Evolutionary conservation across 1,140 invertebrate species (phyloP), one percentile per base, ranked within the genome.

Genomic region (Dreissena polymorpha): DNA sequence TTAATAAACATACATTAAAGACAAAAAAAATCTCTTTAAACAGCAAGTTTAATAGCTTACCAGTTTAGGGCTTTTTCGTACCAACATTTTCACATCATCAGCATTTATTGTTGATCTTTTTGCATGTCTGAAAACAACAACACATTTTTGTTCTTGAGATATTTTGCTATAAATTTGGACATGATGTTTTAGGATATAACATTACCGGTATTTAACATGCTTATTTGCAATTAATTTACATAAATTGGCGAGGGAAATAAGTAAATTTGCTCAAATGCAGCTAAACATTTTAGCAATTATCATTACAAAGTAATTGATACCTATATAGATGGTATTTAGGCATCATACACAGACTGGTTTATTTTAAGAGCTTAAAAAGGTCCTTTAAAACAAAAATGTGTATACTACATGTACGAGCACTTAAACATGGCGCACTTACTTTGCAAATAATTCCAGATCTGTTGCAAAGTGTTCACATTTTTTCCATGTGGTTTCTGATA

Each of bases 361-460:
- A n/a, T 63, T 63, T n/a, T 63, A 5, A 63, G 23, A 63, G 6
- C 23, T 63, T 2, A 23, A n/a, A 5, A 63, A 63, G 23, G 57
- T 2, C 18, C 12, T n/a, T n/a, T 23, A 2, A 63, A 63, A 12
- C 12, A 63, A 63, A 39, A 5, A 5, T 39, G n/a, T n/a, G n/a
- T n/a, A n/a, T n/a, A n/a, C n/a, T n/a, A n/a, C 12, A 12, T 57
- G n/a, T 57, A 13, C 2, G 18, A 63, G 60, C 18, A 10, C 60
- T 63, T 5, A 63, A 23, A 63, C 18, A 69, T 25, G 25, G 25
- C 21, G 21, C 2, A 63, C 73, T 79, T 87, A 90, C 89, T 87
- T 90, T 6, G 89, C 89, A 88, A 91, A 91, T 12, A 82, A 60
- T 77, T 90, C 89, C 5, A 90, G 74, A 84, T 91, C 89, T 16